Evolutionary conservation across 2,797 vertebrate genomes (phyloP).

Genomic region (Bovichtus diacanthus): DNA sequence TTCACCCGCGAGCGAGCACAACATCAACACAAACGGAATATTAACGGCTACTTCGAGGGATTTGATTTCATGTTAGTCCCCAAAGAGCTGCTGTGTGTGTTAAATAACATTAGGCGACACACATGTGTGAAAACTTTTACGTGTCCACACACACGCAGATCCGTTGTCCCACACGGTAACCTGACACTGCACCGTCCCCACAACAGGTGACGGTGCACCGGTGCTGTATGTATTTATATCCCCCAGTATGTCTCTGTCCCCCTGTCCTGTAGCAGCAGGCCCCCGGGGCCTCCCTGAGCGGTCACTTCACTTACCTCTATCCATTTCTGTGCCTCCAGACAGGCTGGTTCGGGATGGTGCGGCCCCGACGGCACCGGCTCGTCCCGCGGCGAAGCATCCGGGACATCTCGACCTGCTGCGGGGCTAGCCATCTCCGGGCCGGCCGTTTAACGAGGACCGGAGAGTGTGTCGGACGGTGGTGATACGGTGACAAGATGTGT

Average conservation of each 20-base stretch:
- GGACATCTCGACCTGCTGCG: constrained; percentile 74
- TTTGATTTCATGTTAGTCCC: not conserved
- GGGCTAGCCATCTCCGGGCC: constrained; percentile 90
- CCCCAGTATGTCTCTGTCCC: constrained; percentile 30
- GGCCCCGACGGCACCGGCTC: constrained; percentile 72
- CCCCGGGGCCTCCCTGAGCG: not conserved
- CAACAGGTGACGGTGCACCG: constrained; percentile 82
- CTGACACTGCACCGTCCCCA: constrained; percentile 69
- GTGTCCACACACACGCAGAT: not conserved
- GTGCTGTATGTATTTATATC: constrained; percentile 77
- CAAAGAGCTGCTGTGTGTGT: not conserved
- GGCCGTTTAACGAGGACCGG: constrained; percentile 11
- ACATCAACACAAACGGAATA: not conserved
- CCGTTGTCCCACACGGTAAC: constrained; percentile 67
- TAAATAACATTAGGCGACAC: not conserved
- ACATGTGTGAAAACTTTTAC: constrained; percentile 58
- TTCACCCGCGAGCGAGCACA: constrained; percentile 15
- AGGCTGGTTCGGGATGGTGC: constrained; percentile 87
- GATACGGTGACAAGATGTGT: constrained; percentile 23
- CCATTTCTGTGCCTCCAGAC: constrained; percentile 95
- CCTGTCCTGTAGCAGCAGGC: constrained; percentile 27
- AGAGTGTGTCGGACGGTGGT: constrained; percentile 30
- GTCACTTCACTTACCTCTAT: constrained; percentile 90
- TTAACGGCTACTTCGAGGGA: not conserved
- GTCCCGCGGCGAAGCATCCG: constrained; percentile 78